Percentiles rank a stretch among this genome's conserved stretches.
Evolutionary conservation across 2,113 vertebrate genomes (phyloP).

Genomic region (Dendrocopos noguchii): DNA sequence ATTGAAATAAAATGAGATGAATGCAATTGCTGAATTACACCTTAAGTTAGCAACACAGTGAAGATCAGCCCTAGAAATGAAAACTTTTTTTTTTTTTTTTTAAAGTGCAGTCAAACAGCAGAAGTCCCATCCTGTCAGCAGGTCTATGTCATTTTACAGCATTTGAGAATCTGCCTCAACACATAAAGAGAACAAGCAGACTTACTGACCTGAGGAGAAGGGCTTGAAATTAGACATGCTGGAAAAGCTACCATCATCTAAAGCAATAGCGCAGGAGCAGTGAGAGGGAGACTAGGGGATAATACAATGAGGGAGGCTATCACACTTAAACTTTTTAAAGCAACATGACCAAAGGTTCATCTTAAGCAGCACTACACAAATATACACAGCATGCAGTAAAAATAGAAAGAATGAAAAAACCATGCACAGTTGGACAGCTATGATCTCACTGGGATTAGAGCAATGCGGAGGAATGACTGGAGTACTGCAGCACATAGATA

Average conservation of each 20-base stretch:
- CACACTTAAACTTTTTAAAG: not conserved
- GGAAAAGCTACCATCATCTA: not conserved
- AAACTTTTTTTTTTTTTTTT: not conserved
- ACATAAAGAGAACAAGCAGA: not conserved
- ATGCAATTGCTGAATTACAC: slow-evolving; percentile 11
- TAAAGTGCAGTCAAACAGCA: not conserved
- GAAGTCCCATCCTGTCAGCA: not conserved
- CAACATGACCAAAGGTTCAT: not conserved
- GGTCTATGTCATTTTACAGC: not conserved
- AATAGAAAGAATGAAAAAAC: not conserved
- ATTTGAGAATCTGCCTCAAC: not conserved
- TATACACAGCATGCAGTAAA: not conserved
- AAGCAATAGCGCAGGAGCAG: not conserved
- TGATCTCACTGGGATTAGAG: not conserved
- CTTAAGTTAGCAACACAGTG: not conserved
- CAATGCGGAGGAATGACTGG: not conserved
- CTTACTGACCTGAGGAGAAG: not conserved
- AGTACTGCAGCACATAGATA: fast-evolving
- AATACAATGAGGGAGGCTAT: not conserved
- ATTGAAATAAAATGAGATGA: not conserved
- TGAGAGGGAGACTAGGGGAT: not conserved
- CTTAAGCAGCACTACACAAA: not conserved
- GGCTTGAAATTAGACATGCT: not conserved
- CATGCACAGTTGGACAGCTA: not conserved
- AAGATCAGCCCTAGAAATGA: not conserved